Evolutionary conservation across 2,797 vertebrate genomes (phyloP).

Genomic region (Catamblyrhynchus diadema): DNA sequence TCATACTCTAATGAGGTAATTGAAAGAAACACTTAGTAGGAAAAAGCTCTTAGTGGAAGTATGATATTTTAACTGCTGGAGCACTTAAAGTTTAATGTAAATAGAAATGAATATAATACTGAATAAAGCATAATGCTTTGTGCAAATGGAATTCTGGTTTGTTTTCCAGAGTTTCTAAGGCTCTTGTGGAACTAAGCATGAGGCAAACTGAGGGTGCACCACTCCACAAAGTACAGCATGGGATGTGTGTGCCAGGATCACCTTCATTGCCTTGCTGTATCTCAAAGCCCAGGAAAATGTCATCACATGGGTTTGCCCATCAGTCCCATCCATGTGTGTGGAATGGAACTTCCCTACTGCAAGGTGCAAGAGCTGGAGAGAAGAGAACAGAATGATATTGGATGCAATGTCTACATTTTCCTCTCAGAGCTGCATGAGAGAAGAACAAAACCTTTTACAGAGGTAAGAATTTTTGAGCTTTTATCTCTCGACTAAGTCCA

Average conservation of each 20-base stretch:
- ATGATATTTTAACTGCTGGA: background rate
- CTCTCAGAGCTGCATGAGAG: background rate
- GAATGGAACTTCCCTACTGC: background rate
- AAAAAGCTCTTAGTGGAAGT: background rate
- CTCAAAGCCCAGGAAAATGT: background rate
- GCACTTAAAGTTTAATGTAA: background rate
- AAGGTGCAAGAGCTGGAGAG: background rate
- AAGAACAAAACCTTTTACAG: background rate
- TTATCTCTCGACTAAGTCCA: background rate
- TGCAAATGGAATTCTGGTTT: background rate
- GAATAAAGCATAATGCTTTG: background rate
- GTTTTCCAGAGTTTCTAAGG: background rate
- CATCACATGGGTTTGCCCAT: accelerated
- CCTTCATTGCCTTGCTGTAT: background rate
- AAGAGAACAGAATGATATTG: background rate
- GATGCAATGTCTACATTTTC: background rate
- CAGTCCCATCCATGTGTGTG: accelerated
- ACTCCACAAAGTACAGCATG: background rate
- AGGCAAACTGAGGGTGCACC: background rate
- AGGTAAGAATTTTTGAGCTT: background rate
- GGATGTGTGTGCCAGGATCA: background rate
- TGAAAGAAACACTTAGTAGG: background rate
- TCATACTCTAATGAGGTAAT: background rate
- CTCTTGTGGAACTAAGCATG: background rate
- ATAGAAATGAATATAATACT: background rate